phyloP scores from a whole-genome alignment of 1,140 invertebrate genomes.

The Lasioglossum baleicum region DNA sequence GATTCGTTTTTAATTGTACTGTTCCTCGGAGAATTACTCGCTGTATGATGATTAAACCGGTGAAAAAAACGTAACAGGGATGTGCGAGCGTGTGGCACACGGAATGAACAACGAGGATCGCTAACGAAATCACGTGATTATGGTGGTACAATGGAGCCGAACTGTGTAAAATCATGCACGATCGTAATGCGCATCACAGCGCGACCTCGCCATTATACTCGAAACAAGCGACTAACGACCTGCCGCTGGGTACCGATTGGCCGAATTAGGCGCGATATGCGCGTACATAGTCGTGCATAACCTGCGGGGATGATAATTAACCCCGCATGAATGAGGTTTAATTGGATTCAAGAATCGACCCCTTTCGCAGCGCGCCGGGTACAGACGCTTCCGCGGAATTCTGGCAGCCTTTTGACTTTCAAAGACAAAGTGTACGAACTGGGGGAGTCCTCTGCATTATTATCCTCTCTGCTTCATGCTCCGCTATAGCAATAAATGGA shows the following conservation, averaged over 20 bases:
- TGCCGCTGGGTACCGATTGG: conserved; percentile 69
- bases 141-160: conserved; percentile 50
- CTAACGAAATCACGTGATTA: conserved; percentile 61
- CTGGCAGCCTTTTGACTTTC: conserved; percentile 67
- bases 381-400: conserved; percentile 58
- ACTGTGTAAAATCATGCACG: conserved; percentile 61
- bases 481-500: background rate
- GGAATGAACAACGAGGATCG: conserved; percentile 46
- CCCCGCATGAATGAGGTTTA: conserved; percentile 75
- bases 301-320: conserved; percentile 74
- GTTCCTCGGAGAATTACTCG: background rate
- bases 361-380: conserved; percentile 53
- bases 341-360: conserved; percentile 68
- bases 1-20: background rate
- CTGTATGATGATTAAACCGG: background rate
- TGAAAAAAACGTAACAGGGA: conserved; percentile 1
- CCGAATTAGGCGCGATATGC: conserved; percentile 69
- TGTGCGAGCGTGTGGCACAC: background rate
- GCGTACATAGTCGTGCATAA: conserved; percentile 53
- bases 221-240: conserved; percentile 75
- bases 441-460: conserved; percentile 3
- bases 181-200: conserved; percentile 50
- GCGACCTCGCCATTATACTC: conserved; percentile 64
- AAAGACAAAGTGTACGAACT: conserved; percentile 67
- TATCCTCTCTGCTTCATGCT: background rate